phyloP scores from a whole-genome alignment of 2,797 vertebrate species.

The Acanthiza pusilla region DNA sequence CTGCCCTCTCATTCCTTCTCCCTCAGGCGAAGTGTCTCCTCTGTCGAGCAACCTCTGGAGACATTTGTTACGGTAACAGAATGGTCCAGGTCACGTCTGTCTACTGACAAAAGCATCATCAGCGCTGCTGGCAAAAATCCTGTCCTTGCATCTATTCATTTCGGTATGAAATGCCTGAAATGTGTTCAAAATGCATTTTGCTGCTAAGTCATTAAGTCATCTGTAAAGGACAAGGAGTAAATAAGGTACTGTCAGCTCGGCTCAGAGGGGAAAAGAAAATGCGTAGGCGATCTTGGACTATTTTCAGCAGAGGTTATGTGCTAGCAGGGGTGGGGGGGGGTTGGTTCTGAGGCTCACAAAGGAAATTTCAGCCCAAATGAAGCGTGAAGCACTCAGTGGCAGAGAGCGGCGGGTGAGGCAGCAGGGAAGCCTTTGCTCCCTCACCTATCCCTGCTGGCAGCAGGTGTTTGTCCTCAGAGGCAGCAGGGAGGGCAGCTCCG shows the following conservation, averaged over 20 bases:
- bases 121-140: background rate
- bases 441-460: background rate
- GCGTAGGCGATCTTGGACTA: background rate
- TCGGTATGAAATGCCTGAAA: background rate
- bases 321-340: background rate
- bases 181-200: background rate
- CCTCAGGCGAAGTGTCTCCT: constrained; percentile 9
- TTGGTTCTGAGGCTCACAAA: background rate
- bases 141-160: constrained; percentile 4
- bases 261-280: background rate
- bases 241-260: background rate
- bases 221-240: constrained; percentile 27
- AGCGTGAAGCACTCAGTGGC: background rate
- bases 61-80: background rate
- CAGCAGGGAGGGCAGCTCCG: background rate
- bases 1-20: background rate
- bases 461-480: background rate
- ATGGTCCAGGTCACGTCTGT: background rate
- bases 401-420: background rate
- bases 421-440: background rate
- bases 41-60: constrained; percentile 18
- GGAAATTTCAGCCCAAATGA: background rate
- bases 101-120: constrained; percentile 41
- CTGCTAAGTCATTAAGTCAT: background rate
- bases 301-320: background rate